phyloP scores from a whole-genome alignment of 2,113 vertebrate genomes.

The Neodontobutis hainanensis region DNA sequence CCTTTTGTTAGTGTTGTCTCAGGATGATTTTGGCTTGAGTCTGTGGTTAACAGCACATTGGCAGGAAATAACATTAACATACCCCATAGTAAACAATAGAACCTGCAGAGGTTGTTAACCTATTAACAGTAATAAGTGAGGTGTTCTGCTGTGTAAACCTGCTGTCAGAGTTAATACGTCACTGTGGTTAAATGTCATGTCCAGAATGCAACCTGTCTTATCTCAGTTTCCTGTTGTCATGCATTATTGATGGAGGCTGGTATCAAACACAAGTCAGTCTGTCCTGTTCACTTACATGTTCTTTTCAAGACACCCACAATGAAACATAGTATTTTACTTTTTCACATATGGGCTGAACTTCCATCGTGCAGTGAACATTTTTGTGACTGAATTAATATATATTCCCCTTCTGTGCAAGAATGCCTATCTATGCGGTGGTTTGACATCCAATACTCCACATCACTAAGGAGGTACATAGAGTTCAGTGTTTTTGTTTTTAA shows the following conservation, averaged over 20 bases:
- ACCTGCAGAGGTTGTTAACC: background rate
- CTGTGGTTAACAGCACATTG: conserved; percentile 40
- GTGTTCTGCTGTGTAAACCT: conserved; percentile 23
- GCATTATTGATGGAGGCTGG: conserved; percentile 75
- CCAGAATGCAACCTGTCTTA: conserved; percentile 66
- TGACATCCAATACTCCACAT: conserved; percentile 7
- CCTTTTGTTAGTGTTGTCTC: conserved; percentile 28
- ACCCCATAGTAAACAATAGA: conserved; percentile 19
- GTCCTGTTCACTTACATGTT: conserved; percentile 39
- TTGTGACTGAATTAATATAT: background rate
- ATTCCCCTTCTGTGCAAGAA: background rate
- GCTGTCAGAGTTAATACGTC: conserved; percentile 53
- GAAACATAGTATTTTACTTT: too few relatives aligned
- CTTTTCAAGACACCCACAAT: conserved; percentile 27
- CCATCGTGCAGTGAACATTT: too few relatives aligned
- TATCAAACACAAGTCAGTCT: conserved; percentile 53
- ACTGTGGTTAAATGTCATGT: conserved; percentile 70
- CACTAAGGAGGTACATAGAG: background rate
- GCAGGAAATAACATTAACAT: conserved; percentile 17
- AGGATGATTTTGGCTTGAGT: conserved; percentile 37
- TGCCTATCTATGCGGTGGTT: conserved; percentile 14
- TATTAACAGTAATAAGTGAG: background rate
- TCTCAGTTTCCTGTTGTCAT: conserved; percentile 73
- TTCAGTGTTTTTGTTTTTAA: background rate
- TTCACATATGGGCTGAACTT: background rate